Base-by-base conservation (phyloP, 2,888 invertebrate species). In the Sesamia inferens region DNA sequence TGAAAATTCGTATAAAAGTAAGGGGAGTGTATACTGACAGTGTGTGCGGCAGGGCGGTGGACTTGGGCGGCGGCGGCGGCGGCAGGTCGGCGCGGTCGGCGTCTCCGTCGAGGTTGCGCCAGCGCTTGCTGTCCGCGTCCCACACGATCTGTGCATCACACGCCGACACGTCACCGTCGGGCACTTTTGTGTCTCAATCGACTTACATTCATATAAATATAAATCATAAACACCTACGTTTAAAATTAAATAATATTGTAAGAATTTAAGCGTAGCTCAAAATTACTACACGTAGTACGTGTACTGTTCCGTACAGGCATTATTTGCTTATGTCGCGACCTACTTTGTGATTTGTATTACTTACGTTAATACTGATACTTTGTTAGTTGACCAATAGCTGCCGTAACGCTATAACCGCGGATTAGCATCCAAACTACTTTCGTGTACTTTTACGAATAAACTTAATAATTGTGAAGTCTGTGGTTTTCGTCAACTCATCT, bases 41-140 rank as follows among this genome's bases (percentile, higher is more conserved):
- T 0, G 14, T 66, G 62, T 51, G 85, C 57, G 82, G 83, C 68
- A 79, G 83, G 71, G 78, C 84, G 14, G 82, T 51, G 74, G 79
- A 57, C 61, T 47, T 62, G 77, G 89, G 86, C 82, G 88, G 92
- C 79, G 94, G 93, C 79, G 94, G 92, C 79, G 94, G 93, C 78
- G 92, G 92, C 79, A 89, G 87, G 57, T 87, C 88, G 78, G 74
- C 57, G 0, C 0, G 57, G 69, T 96, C 97, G 42, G 97, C 97
- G 81, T 97, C 97, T 47, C 97, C 98, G 91, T 98, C 98, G 61
- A 97, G 97, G 95, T 99, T 98, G 67, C 97, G 97, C 99, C 99
- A 99, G 85, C 97, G 97, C 91, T 99, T 98, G 89, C 97, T 97
- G n/a, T 97, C 97, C 74, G 97, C 96, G 96, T 99, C 99, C 99